Percentiles rank a stretch among this genome's conserved stretches.
phyloP scores from a whole-genome alignment of 2,113 vertebrate genomes.

The Chaetops frenatus region DNA sequence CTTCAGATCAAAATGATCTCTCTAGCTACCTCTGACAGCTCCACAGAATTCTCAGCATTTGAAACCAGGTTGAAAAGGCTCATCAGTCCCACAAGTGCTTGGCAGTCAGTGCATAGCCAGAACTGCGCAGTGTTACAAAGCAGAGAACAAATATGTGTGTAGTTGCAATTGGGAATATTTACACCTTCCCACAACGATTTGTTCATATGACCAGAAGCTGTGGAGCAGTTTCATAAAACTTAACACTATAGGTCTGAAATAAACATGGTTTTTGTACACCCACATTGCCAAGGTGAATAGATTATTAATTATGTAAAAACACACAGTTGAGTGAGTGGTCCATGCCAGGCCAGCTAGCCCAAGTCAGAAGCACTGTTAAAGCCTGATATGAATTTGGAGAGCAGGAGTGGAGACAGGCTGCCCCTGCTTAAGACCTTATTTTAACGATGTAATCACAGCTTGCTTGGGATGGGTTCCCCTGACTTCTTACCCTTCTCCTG shows the following conservation, averaged over 20 bases:
- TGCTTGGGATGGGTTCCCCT: neutral
- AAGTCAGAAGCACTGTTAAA: neutral
- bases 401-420: neutral
- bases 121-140: neutral
- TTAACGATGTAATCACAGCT: neutral
- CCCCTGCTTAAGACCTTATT: neutral
- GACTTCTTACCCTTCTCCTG: neutral
- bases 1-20: neutral
- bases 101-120: neutral
- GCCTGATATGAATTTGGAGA: neutral
- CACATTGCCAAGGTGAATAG: neutral
- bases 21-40: neutral
- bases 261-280: accelerated
- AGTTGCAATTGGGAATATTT: neutral
- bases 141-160: neutral
- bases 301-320: neutral
- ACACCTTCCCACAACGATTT: neutral
- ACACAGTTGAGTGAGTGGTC: neutral
- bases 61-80: neutral
- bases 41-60: neutral
- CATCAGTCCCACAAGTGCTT: neutral
- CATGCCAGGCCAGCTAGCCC: neutral
- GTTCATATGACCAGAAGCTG: neutral
- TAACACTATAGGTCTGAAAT: neutral
- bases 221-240: neutral